A percentile compares a stretch with the other conserved stretches of the same genome.
phyloP scores from a whole-genome alignment of 2,113 vertebrate species.

The Odontesthes bonariensis region DNA sequence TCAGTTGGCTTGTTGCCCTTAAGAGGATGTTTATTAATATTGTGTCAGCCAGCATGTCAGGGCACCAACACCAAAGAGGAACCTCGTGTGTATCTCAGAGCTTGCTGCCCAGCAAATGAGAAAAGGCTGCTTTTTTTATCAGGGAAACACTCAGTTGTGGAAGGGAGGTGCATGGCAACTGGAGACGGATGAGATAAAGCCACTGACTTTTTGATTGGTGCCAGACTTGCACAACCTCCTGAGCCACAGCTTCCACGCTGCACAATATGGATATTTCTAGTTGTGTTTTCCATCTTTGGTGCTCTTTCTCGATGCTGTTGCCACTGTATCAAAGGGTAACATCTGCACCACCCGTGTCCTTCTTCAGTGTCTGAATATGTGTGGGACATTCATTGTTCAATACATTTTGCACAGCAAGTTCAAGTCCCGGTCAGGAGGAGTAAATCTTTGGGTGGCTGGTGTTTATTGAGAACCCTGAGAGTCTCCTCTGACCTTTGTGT shows the following conservation, averaged over 20 bases:
- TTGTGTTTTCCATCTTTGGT: not conserved
- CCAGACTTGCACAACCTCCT: too few species aligned
- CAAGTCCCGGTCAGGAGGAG: conserved; percentile 64
- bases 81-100: too few species aligned
- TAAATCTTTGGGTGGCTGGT: conserved; percentile 59
- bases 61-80: too few species aligned
- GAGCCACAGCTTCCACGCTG: too few species aligned
- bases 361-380: conserved; percentile 2
- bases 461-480: conserved; percentile 59
- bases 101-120: too few species aligned
- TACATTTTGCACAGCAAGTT: conserved; percentile 53
- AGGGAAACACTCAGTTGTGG: too few species aligned
- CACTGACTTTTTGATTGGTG: too few species aligned
- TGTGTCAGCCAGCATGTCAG: too few species aligned
- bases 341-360: conserved; percentile 14
- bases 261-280: not conserved
- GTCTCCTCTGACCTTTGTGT: conserved; percentile 56
- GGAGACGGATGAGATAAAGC: too few species aligned
- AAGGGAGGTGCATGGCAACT: too few species aligned
- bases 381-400: conserved; percentile 40
- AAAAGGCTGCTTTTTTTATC: too few species aligned
- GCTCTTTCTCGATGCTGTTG: not conserved
- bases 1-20: not conserved
- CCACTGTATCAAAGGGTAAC: conserved; percentile 2
- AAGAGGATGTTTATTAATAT: not conserved